phyloP scores from a whole-genome alignment of 37 sponge, comb jelly and placozoan genomes.

The Hormiphora californensis region DNA sequence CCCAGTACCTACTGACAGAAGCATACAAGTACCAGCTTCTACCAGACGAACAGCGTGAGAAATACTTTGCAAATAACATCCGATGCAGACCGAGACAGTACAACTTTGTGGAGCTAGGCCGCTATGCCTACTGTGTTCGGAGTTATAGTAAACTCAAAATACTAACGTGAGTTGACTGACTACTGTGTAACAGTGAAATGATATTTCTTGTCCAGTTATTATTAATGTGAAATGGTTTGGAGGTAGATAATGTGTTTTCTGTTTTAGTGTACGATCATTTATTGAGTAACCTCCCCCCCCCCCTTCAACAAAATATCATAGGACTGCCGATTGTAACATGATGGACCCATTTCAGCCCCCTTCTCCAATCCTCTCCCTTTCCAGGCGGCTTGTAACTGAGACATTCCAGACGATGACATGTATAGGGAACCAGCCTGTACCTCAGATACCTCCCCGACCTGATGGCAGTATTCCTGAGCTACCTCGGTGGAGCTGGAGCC shows the following conservation, averaged over 20 bases:
- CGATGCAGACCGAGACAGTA: conserved; percentile 17
- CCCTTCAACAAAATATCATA: too few relatives aligned
- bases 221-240: too few relatives aligned
- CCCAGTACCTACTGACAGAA: conserved; percentile 21
- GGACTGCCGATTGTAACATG: too few relatives aligned
- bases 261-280: too few relatives aligned
- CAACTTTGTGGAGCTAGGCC: conserved; percentile 25
- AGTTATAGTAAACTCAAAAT: neutral
- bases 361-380: neutral
- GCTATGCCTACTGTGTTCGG: conserved; percentile 14
- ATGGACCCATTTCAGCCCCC: too few relatives aligned
- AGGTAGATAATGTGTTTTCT: too few relatives aligned
- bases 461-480: neutral
- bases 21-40: conserved; percentile 38
- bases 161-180: conserved; percentile 14
- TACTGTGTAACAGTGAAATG: too few relatives aligned
- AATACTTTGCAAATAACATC: conserved; percentile 37
- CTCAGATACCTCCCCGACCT: neutral
- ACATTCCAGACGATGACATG: neutral
- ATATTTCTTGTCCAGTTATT: too few relatives aligned
- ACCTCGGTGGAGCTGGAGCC: conserved; percentile 21
- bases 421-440: conserved; percentile 16
- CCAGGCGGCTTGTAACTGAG: neutral
- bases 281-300: too few relatives aligned
- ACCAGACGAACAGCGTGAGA: conserved; percentile 7